Evolutionary conservation across 2,113 vertebrate species (phyloP).

Genomic region (Toxotes jaculatrix): DNA sequence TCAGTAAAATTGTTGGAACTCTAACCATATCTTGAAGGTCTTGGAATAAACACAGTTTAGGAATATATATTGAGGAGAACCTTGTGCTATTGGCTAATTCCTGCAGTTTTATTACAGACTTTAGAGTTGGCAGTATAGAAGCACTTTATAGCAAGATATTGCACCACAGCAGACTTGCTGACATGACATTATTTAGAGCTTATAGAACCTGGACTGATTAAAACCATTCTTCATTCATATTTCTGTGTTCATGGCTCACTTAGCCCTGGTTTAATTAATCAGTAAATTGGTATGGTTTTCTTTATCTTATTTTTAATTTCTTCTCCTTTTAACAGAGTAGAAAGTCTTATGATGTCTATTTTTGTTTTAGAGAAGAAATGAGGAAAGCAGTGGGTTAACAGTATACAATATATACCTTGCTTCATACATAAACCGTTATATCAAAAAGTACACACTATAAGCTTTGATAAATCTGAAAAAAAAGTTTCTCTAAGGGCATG

Average conservation of each 20-base stretch:
- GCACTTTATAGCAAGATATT: background rate
- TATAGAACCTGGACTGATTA: background rate
- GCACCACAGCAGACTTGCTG: background rate
- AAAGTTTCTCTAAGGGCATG: background rate
- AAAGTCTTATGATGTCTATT: no score
- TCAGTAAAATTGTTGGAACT: constrained; percentile 20
- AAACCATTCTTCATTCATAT: background rate
- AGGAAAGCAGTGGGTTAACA: no score
- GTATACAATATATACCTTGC: no score
- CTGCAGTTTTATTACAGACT: constrained; percentile 1
- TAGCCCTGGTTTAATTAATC: background rate
- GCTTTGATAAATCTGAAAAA: background rate
- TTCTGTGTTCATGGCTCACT: background rate
- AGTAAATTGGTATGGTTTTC: background rate
- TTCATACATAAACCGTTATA: background rate
- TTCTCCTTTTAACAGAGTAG: no score
- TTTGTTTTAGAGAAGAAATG: no score
- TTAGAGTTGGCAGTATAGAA: background rate
- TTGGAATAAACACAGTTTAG: background rate
- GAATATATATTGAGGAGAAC: background rate
- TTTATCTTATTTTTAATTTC: background rate
- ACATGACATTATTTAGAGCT: background rate
- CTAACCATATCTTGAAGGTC: constrained; percentile 8
- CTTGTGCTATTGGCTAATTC: background rate
- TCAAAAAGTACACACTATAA: no score